phyloP scores from a whole-genome alignment of 2,888 invertebrate genomes.

The Rotaria macrura region DNA sequence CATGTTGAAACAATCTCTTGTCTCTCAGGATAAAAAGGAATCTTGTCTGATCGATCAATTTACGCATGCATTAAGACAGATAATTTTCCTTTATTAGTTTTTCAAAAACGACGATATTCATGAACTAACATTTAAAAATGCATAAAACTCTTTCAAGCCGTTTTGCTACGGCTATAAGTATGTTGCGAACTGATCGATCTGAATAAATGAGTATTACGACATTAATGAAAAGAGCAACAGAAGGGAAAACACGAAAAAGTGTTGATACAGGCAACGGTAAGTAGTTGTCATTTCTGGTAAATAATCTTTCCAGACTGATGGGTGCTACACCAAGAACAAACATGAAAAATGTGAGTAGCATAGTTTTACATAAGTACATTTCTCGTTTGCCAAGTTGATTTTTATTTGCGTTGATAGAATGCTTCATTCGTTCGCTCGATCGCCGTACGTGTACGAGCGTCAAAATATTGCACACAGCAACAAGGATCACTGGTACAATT shows the following conservation, averaged over 20 bases:
- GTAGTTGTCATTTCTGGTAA: neutral
- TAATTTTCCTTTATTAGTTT: too few species aligned
- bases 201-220: neutral
- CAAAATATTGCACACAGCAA: neutral
- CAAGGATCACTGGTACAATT: neutral
- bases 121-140: too few species aligned
- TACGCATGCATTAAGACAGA: too few species aligned
- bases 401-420: neutral
- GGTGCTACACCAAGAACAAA: neutral
- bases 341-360: neutral
- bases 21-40: too few species aligned
- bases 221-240: neutral
- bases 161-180: neutral
- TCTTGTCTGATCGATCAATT: too few species aligned
- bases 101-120: too few species aligned
- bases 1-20: too few species aligned
- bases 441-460: neutral
- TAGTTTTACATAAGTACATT: neutral
- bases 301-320: neutral
- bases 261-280: neutral
- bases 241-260: neutral
- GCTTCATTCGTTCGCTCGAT: neutral
- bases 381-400: neutral
- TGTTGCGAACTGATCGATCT: neutral
- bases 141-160: too few species aligned